Conservation (phyloP, 2,113 vertebrate species). For the Ptyas mucosa region DNA sequence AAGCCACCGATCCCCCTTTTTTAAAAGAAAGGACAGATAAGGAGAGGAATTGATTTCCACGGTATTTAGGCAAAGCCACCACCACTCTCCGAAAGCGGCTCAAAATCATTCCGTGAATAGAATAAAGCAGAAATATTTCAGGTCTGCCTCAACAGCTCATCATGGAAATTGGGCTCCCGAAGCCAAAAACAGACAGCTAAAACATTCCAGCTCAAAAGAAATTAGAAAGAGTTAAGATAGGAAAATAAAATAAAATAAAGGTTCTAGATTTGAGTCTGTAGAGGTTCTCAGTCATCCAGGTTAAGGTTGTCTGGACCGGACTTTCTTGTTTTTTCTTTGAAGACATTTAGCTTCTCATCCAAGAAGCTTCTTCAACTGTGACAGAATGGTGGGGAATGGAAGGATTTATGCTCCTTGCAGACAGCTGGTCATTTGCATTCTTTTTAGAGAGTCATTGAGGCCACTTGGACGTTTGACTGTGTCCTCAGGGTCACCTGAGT, state of each 20-base stretch:
- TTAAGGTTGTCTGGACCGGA: too few relatives aligned
- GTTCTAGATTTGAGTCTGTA: background rate
- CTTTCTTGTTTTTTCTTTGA: too few relatives aligned
- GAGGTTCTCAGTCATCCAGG: too few relatives aligned
- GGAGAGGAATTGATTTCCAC: slow-evolving; percentile 35
- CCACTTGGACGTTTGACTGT: too few relatives aligned
- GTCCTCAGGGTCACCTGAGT: too few relatives aligned
- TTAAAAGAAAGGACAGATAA: slow-evolving; percentile 31
- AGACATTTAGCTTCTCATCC: too few relatives aligned
- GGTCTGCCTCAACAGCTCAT: slow-evolving; percentile 43
- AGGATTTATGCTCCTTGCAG: too few relatives aligned
- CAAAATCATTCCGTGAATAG: slow-evolving; percentile 47
- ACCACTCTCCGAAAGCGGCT: slow-evolving; percentile 51
- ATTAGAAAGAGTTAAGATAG: background rate
- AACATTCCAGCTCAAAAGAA: slow-evolving; percentile 50
- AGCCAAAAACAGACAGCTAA: background rate
- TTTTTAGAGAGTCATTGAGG: too few relatives aligned
- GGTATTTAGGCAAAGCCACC: slow-evolving; percentile 33
- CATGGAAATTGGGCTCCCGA: slow-evolving; percentile 5
- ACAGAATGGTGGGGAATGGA: too few relatives aligned
- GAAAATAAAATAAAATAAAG: background rate
- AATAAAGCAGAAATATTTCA: slow-evolving; percentile 56
- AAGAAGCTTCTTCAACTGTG: too few relatives aligned
- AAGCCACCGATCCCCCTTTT: slow-evolving; percentile 5
- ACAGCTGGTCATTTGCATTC: too few relatives aligned